phyloP scores from a whole-genome alignment of 2,113 vertebrate genomes.

The Sylvia atricapilla region DNA sequence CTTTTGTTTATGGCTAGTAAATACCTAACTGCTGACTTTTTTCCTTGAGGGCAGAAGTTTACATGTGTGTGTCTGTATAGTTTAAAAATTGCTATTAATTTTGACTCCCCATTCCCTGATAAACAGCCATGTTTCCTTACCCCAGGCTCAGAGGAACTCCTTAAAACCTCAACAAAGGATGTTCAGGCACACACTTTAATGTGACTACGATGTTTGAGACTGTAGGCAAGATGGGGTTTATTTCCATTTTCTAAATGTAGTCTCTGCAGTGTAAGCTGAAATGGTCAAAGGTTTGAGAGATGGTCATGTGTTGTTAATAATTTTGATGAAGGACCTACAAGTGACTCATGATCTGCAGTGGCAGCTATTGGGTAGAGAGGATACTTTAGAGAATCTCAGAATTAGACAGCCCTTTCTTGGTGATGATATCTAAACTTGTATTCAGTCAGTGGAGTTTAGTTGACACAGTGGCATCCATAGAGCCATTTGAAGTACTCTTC shows the following conservation, averaged over 20 bases:
- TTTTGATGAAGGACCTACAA: neutral
- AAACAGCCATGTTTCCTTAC: neutral
- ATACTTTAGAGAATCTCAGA: neutral
- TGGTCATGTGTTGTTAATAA: neutral
- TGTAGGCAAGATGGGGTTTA: neutral
- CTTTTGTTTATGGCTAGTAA: neutral
- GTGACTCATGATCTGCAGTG: neutral
- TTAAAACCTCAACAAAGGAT: neutral
- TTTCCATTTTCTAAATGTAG: neutral
- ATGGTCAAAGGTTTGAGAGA: neutral
- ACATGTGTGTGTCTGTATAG: neutral
- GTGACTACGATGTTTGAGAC: neutral
- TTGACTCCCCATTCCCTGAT: neutral
- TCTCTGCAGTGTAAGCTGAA: neutral
- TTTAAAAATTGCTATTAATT: neutral
- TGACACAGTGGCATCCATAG: neutral
- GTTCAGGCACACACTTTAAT: neutral
- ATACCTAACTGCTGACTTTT: neutral
- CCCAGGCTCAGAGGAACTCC: neutral
- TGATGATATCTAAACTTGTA: neutral
- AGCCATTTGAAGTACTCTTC: neutral
- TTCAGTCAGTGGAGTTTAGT: neutral
- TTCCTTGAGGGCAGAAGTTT: neutral
- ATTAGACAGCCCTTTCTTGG: rapidly evolving
- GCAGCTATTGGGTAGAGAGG: neutral